Conservation (phyloP, 2,113 vertebrate species). For the Bubo bubo region DNA sequence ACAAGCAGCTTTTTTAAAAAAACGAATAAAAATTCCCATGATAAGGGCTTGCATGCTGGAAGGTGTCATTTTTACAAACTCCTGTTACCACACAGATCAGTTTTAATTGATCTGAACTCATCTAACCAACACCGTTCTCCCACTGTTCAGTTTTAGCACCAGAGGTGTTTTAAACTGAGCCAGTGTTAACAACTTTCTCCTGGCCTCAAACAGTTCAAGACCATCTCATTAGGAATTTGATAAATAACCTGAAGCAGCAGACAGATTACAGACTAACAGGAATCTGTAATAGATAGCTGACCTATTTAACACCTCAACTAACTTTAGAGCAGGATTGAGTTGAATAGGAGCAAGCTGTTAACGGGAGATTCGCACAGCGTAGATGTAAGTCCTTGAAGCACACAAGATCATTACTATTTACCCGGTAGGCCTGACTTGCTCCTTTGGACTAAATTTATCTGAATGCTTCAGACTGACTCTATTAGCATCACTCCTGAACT, state of each 20-base stretch:
- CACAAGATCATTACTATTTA: constrained; percentile 50
- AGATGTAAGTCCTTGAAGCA: neutral
- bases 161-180: neutral
- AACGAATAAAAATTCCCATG: neutral
- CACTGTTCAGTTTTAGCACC: neutral
- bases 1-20: neutral
- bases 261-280: neutral
- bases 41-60: neutral
- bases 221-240: neutral
- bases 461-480: constrained; percentile 53
- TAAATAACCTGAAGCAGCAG: constrained; percentile 19
- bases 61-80: neutral
- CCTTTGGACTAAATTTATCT: constrained; percentile 34
- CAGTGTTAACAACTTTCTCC: neutral
- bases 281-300: neutral
- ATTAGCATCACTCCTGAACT: constrained; percentile 48
- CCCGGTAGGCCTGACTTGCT: neutral
- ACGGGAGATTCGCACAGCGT: neutral
- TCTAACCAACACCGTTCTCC: neutral
- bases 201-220: neutral
- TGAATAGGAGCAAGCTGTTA: constrained; percentile 12
- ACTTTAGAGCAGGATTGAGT: neutral
- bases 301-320: constrained; percentile 13
- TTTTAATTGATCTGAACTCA: neutral
- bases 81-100: neutral